phyloP scores from a whole-genome alignment of 1,140 invertebrate species.

The Cecropterus lyciades region DNA sequence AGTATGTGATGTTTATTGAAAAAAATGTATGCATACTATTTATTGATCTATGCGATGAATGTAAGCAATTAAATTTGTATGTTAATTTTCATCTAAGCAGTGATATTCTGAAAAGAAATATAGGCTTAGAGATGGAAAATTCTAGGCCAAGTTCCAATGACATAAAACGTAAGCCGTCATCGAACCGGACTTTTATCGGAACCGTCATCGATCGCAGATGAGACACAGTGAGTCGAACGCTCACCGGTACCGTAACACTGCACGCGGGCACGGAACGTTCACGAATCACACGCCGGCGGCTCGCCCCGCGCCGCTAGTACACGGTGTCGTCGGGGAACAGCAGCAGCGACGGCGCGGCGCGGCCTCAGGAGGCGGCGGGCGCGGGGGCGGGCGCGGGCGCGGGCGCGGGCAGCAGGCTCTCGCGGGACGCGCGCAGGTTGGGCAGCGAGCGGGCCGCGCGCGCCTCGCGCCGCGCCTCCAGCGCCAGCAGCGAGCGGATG shows the following conservation, averaged over 20 bases:
- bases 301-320: constrained; percentile 53
- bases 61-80: not conserved
- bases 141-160: not conserved
- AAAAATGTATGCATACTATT: not conserved
- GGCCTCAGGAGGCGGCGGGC: constrained; percentile 26
- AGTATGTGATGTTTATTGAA: not conserved
- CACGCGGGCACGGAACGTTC: not conserved
- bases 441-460: constrained; percentile 86
- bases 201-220: no score
- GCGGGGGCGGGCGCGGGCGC: constrained; percentile 33
- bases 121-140: not conserved
- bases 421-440: constrained; percentile 87
- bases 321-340: constrained; percentile 68
- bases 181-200: no score
- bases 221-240: no score
- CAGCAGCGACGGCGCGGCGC: constrained; percentile 47
- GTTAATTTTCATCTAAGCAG: not conserved
- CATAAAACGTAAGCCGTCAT: no score
- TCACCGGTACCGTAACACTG: not conserved
- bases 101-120: not conserved
- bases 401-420: constrained; percentile 71
- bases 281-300: no score
- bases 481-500: constrained; percentile 80
- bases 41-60: not conserved
- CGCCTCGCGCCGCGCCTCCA: constrained; percentile 83